Evolutionary conservation across 2,888 invertebrate species (phyloP).

Genomic region (Punctoribates punctum): DNA sequence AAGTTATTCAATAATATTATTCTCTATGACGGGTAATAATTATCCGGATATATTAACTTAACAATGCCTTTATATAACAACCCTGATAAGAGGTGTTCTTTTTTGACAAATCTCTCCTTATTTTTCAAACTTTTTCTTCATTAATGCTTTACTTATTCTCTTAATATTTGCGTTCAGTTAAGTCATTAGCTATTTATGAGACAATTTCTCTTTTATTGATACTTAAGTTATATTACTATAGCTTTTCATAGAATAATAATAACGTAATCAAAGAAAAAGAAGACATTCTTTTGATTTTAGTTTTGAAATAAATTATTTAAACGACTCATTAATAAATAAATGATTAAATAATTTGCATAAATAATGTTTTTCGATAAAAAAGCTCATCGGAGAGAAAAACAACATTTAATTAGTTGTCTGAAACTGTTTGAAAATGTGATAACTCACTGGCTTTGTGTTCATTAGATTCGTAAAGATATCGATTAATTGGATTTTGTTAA

Average conservation of each 20-base stretch:
- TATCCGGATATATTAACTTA: conserved; percentile 1
- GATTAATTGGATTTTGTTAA: no score
- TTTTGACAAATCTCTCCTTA: conserved; percentile 27
- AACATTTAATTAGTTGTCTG: neutral
- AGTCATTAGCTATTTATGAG: conserved; percentile 28
- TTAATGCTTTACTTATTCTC: neutral
- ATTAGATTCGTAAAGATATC: neutral
- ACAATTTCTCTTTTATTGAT: conserved; percentile 8
- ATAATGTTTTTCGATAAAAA: neutral
- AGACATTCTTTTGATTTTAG: neutral
- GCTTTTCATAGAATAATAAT: neutral
- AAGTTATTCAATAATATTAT: conserved; percentile 30
- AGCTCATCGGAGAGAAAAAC: neutral
- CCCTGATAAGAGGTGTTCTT: conserved; percentile 14
- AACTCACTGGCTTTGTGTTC: neutral
- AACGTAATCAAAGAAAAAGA: neutral
- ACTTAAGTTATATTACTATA: neutral
- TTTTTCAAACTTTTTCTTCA: conserved; percentile 1
- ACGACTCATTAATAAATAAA: conserved; percentile 15
- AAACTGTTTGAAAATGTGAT: neutral
- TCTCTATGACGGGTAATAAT: conserved; percentile 21
- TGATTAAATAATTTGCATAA: conserved; percentile 19
- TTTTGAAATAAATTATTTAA: conserved; percentile 21
- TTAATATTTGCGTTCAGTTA: conserved; percentile 5
- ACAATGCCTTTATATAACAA: neutral